phyloP scores from a whole-genome alignment of 2,797 vertebrate genomes.

The Cossypha dichroa region DNA sequence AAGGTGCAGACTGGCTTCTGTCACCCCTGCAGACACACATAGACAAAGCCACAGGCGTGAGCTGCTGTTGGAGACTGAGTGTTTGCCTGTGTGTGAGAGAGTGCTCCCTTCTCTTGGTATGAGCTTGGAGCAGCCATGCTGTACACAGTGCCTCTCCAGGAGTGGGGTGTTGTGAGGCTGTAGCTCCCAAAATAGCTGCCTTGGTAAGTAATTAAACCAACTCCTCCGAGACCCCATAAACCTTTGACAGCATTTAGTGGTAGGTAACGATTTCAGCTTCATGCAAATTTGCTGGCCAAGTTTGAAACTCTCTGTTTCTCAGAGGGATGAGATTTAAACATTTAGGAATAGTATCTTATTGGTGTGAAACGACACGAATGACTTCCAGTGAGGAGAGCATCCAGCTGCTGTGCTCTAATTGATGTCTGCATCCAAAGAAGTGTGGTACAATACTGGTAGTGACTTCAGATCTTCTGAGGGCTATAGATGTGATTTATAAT shows the following conservation, averaged over 20 bases:
- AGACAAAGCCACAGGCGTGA: rapidly evolving
- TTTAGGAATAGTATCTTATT: not conserved
- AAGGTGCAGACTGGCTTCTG: not conserved
- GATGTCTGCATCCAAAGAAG: not conserved
- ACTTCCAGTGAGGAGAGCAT: not conserved
- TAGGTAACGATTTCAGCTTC: not conserved
- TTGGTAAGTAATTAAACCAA: constrained; percentile 2
- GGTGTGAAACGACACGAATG: not conserved
- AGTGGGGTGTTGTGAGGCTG: not conserved
- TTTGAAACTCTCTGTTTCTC: not conserved
- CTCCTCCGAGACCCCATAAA: not conserved
- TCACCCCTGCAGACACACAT: not conserved
- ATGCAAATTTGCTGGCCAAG: not conserved
- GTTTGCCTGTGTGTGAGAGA: rapidly evolving
- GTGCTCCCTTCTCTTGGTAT: not conserved
- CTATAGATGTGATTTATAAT: constrained; percentile 56
- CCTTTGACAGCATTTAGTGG: not conserved
- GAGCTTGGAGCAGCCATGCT: not conserved
- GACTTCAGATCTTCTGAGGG: constrained; percentile 54
- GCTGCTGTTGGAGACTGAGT: not conserved
- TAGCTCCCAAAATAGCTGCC: not conserved
- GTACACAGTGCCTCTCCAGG: not conserved
- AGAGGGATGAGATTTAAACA: not conserved
- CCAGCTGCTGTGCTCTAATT: constrained; percentile 36
- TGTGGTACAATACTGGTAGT: not conserved